Base-by-base conservation (phyloP, 2,113 vertebrate genomes). In the Sinocyclocheilus anshuiensis region DNA sequence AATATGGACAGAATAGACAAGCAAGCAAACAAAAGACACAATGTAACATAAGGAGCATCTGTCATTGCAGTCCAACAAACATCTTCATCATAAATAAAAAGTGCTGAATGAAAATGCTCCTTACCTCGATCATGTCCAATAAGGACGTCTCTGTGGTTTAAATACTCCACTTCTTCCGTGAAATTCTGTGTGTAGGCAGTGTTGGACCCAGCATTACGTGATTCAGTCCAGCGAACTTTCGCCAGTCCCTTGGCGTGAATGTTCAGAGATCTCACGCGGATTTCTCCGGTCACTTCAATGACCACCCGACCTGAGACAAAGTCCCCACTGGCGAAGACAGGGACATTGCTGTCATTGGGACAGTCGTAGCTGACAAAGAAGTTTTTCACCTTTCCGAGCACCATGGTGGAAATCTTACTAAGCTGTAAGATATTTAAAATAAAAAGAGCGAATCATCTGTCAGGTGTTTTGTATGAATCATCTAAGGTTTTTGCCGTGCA, bases 131-230 rank as follows among this genome's bases (percentile, higher is more conserved):
- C 97, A n/a, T 98, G 97, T 84, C 97, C 97, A 88, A 99, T 97
- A 67, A 99, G 92, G 87, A 97, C 93, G 91, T 98, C 97, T 92
- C 96, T 99, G 91, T 99, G 97, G 92, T 96, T 98, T 89, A 99
- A 97, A 92, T 99, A 99, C 90, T 99, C 97, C 92, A 99, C 97
- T 96, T 99, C 98, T 93, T 99, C 98, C 8, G 97, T 99, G 94
- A 98, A 99, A 92, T 99, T 99, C 91, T 99, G 98, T 29, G 98
- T 99, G 79, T 99, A 99, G 95, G 98, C 98, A 93, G 98, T 99
- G 93, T 99, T 99, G 94, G 98, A 99, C 89, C 98, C 98, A 87
- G 98, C 98, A 84, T 99, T 99, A 87, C 98, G 94, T 26, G 98
- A 99, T 84, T 99, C 98, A 33, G 97, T 99, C 98, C 98, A 99